Conservation (phyloP, 2,113 vertebrate genomes). For the Rynchops niger region DNA sequence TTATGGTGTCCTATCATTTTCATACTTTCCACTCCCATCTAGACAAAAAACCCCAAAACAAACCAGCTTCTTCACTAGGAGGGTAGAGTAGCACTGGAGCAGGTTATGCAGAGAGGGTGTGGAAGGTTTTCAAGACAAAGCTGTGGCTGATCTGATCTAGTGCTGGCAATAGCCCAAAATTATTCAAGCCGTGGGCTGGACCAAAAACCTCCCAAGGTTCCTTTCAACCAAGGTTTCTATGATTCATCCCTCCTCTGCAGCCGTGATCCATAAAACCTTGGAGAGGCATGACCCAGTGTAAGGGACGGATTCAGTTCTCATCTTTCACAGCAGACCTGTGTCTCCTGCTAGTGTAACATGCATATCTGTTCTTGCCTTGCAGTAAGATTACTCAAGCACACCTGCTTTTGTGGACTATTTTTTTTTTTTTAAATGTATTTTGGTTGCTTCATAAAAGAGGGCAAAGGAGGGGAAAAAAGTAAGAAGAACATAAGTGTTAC, state of each 20-base stretch:
- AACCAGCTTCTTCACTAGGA: neutral
- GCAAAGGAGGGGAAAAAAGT: neutral
- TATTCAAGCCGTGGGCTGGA: neutral
- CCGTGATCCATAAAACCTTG: neutral
- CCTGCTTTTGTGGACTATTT: neutral
- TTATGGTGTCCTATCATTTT: neutral
- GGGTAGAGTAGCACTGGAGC: neutral
- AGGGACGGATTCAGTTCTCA: neutral
- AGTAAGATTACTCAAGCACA: neutral
- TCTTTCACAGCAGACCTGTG: neutral
- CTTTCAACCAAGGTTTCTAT: neutral
- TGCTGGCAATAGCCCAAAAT: neutral
- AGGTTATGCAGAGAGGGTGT: neutral
- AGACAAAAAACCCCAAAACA: neutral
- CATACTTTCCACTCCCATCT: neutral
- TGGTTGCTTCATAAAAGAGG: neutral
- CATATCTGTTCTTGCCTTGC: neutral
- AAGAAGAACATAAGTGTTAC: neutral
- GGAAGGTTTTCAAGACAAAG: neutral
- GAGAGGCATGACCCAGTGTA: neutral
- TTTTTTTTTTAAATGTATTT: neutral
- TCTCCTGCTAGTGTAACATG: neutral
- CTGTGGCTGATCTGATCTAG: neutral
- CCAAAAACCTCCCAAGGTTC: neutral
- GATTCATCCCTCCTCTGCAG: neutral